phyloP scores from a whole-genome alignment of 2,113 vertebrate species.

The Prinia subflava region DNA sequence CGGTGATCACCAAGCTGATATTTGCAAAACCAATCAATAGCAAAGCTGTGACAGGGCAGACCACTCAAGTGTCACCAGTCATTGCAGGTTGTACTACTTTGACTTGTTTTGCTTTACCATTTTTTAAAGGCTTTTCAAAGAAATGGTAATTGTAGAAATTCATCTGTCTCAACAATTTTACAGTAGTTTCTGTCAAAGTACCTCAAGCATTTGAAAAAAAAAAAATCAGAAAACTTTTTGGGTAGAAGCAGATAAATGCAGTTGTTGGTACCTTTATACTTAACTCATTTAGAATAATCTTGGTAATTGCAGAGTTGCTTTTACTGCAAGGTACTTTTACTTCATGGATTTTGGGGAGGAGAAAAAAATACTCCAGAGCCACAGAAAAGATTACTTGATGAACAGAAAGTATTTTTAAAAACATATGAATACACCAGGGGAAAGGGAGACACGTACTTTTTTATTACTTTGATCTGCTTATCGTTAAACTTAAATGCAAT shows the following conservation, averaged over 20 bases:
- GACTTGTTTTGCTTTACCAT: constrained; percentile 31
- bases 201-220: background rate
- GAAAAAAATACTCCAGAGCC: background rate
- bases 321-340: background rate
- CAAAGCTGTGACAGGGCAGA: constrained; percentile 89
- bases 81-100: constrained; percentile 83
- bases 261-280: background rate
- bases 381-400: background rate
- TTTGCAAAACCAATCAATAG: constrained; percentile 96
- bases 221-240: background rate
- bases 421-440: background rate
- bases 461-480: background rate
- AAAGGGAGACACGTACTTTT: background rate
- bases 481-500: background rate
- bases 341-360: background rate
- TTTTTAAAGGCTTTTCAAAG: background rate
- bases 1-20: constrained; percentile 93
- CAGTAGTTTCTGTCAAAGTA: background rate
- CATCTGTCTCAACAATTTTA: background rate
- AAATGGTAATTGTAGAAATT: background rate
- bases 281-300: background rate
- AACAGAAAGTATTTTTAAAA: background rate
- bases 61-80: constrained; percentile 84
- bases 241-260: background rate
- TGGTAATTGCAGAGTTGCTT: background rate